These are phyloP conservation scores for Poeciliopsis turrubarensis DNA, from an alignment of 2,113 vertebrate species.

Conservation along the genomic window DNA sequence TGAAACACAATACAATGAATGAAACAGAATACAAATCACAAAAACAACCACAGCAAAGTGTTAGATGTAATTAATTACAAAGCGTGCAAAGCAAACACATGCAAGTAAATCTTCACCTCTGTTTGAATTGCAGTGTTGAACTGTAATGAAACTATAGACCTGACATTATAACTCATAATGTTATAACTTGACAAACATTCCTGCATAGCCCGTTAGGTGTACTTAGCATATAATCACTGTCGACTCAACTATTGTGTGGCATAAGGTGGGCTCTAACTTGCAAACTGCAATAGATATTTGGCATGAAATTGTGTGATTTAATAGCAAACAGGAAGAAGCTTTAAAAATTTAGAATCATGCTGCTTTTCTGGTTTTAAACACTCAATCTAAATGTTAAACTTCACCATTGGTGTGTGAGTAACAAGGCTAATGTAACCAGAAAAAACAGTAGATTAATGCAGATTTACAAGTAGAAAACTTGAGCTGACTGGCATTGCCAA, in stretches of 20 bases:
- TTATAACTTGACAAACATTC: neutral
- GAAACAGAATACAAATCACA: slow-evolving; percentile 27
- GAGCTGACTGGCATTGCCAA: neutral
- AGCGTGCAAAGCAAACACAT: slow-evolving; percentile 45
- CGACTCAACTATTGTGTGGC: too few relatives aligned
- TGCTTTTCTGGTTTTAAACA: neutral
- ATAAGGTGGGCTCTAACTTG: neutral
- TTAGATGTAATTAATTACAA: neutral
- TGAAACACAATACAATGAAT: slow-evolving; percentile 18
- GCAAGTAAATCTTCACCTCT: neutral
- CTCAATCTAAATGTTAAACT: neutral
- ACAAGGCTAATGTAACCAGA: neutral
- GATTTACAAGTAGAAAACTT: too few relatives aligned
- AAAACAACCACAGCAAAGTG: neutral
- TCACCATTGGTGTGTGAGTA: neutral
- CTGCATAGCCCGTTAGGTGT: neutral
- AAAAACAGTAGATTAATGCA: neutral
- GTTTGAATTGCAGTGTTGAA: neutral
- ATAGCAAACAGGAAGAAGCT: neutral
- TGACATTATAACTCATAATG: neutral
- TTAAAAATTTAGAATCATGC: neutral
- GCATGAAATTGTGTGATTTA: neutral
- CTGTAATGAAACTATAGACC: neutral
- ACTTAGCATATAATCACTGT: too few relatives aligned
- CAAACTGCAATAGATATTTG: neutral